Evolutionary conservation across 2,113 vertebrate species (phyloP).

Genomic region (Eulemur rufifrons): DNA sequence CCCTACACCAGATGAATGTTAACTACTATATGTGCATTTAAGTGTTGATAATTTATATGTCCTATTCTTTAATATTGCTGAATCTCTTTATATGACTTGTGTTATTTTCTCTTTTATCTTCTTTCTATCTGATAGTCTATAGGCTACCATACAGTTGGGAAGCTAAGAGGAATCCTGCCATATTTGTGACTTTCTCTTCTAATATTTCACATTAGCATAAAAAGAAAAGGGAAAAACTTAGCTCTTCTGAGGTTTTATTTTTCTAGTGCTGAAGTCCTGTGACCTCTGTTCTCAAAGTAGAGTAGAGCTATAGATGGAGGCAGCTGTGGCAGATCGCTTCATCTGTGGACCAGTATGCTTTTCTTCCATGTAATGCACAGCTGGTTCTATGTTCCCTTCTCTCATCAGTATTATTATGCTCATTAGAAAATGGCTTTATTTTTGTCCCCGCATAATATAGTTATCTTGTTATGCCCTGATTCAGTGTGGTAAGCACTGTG

Average conservation of each 20-base stretch:
- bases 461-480: neutral
- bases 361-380: neutral
- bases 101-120: neutral
- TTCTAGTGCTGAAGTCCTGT: neutral
- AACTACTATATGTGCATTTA: no score
- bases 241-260: neutral
- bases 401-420: neutral
- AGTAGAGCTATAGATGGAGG: neutral
- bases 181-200: neutral
- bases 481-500: neutral
- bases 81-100: neutral
- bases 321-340: neutral
- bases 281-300: neutral
- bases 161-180: neutral
- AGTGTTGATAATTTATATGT: neutral
- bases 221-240: neutral
- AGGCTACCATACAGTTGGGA: neutral
- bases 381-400: neutral
- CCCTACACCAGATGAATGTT: no score
- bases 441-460: neutral
- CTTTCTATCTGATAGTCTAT: neutral
- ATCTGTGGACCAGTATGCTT: neutral
- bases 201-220: neutral
- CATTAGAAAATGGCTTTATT: neutral
- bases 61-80: neutral